Evolutionary conservation across 2,888 invertebrate species (phyloP), one percentile per base, ranked within the genome.

Genomic region (Athalia rosae): DNA sequence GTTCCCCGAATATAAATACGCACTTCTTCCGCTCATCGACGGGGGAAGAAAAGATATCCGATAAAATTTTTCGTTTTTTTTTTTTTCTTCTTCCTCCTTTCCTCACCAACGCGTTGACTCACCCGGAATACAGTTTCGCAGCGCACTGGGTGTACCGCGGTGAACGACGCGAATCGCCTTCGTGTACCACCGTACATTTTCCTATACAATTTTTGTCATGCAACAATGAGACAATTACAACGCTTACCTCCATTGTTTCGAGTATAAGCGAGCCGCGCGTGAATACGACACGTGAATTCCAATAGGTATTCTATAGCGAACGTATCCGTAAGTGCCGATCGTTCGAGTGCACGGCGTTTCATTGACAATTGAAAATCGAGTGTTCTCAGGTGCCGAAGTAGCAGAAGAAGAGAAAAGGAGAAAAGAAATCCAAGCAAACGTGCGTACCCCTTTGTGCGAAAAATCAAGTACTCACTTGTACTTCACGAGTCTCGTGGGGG

Each of bases 211-310:
- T 15, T 7, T n/a, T 59, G 15, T 15, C 15, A 15, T 13, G 13
- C n/a, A 71, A 71, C 71, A 71, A 71, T 71, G 58, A 71, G 58
- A 71, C 71, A 71, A 71, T 71, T 71, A 71, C 71, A 58, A 71
- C 58, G 71, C 71, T 71, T 71, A 43, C 41, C 41, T 71, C 71
- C 58, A 71, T 71, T 71, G 71, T 71, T 45, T 71, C 71, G 41
- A 43, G 9, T 28, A 43, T 28, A 28, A 8, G 43, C 43, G 15
- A 53, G 53, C 62, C 6, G 43, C 7, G 59, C 15, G 13, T 59
- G 13, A 7, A 11, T 50, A 50, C 50, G 50, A 9, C 7, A 7
- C 7, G 64, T 7, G 58, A 47, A 28, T 64, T 47, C 64, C 45
- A 47, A 8, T 64, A 6, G n/a, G n/a, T 63, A 9, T 43, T 43